phyloP scores from a whole-genome alignment of 2,797 vertebrate genomes.

The Lagodon rhomboides region DNA sequence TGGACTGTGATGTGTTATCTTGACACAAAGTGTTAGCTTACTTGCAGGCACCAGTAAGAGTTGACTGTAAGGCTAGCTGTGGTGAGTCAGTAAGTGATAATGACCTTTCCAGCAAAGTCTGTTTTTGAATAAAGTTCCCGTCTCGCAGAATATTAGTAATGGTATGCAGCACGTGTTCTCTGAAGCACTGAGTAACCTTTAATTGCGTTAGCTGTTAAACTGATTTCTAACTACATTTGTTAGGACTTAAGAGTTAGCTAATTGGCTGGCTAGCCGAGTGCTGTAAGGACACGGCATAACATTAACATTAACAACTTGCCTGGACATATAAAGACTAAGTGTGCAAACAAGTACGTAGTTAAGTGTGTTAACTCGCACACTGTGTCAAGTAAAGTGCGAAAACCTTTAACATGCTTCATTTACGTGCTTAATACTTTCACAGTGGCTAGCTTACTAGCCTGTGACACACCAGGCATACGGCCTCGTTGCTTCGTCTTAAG shows the following conservation, averaged over 20 bases:
- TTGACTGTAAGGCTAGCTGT: not conserved
- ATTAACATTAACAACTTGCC: not conserved
- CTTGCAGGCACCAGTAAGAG: not conserved
- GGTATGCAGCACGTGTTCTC: constrained; percentile 16
- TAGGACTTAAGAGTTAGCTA: constrained; percentile 36
- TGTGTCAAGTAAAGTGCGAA: rapidly evolving
- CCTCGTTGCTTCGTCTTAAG: constrained; percentile 16
- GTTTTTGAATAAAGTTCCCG: constrained; percentile 19
- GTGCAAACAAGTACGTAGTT: rapidly evolving
- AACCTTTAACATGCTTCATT: not conserved
- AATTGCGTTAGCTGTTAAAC: constrained; percentile 34
- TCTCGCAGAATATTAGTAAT: constrained; percentile 7
- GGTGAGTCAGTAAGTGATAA: not conserved
- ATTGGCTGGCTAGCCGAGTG: constrained; percentile 45
- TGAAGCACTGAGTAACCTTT: not conserved
- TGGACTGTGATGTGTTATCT: not conserved
- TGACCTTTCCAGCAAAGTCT: not conserved
- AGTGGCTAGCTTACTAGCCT: constrained; percentile 38
- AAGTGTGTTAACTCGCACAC: rapidly evolving
- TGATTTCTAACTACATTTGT: constrained; percentile 10
- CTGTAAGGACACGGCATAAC: constrained; percentile 34
- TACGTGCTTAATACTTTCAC: not conserved
- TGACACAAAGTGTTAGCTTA: not conserved
- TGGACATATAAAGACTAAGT: not conserved
- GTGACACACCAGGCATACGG: constrained; percentile 8